Conservation (phyloP, 2,888 invertebrate genomes). For the Hemicrepidius hirtus region DNA sequence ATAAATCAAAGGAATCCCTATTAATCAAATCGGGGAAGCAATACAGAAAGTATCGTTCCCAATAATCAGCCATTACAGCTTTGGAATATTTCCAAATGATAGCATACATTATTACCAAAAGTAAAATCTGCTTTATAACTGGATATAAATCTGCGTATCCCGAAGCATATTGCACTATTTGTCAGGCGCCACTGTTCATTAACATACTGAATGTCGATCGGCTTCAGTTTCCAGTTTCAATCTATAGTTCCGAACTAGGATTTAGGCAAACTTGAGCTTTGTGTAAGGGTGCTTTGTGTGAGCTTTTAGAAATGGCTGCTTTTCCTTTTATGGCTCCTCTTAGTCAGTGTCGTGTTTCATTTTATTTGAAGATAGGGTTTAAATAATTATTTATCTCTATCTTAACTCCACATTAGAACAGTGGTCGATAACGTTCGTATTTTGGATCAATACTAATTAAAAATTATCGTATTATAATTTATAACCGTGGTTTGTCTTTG, state of each 20-base stretch:
- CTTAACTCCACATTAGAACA: background rate
- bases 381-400: conserved; percentile 2
- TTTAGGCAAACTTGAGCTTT: conserved; percentile 38
- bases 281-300: conserved; percentile 27
- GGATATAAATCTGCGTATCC: conserved; percentile 34
- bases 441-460: background rate
- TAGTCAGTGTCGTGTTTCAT: background rate
- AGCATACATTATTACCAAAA: conserved; percentile 37
- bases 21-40: conserved; percentile 35
- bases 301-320: conserved; percentile 27
- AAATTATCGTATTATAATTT: no score
- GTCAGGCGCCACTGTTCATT: conserved; percentile 41
- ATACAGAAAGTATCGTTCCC: conserved; percentile 19
- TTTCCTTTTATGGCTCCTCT: background rate
- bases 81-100: conserved; percentile 29
- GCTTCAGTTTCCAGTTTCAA: conserved; percentile 32
- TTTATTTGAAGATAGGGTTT: background rate
- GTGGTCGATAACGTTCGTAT: background rate
- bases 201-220: conserved; percentile 39
- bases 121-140: conserved; percentile 35
- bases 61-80: conserved; percentile 27
- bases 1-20: conserved; percentile 37
- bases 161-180: conserved; percentile 39
- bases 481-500: no score
- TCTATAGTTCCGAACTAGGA: conserved; percentile 34